phyloP scores from a whole-genome alignment of 2,797 vertebrate genomes.

The Alcedo quadribrachys region DNA sequence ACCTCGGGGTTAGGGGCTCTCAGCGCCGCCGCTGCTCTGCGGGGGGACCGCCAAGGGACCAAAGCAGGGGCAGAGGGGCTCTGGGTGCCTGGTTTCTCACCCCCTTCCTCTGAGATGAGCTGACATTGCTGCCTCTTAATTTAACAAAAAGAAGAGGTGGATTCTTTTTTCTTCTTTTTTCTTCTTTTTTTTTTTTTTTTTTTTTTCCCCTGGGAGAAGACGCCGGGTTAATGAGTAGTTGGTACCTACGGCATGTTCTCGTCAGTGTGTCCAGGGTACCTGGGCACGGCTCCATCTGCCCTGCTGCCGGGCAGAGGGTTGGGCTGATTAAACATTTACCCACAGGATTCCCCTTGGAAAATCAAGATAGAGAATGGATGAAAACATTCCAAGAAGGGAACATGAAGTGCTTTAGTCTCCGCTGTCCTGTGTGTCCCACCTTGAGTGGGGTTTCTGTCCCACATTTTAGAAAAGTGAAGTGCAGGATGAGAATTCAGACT shows the following conservation, averaged over 20 bases:
- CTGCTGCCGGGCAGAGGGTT: neutral
- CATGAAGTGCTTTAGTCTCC: neutral
- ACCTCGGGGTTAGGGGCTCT: neutral
- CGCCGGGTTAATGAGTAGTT: neutral
- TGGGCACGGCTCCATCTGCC: conserved; percentile 3
- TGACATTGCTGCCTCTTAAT: neutral
- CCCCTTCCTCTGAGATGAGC: neutral
- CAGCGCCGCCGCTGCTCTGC: rapidly evolving
- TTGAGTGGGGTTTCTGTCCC: neutral
- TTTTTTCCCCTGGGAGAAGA: neutral
- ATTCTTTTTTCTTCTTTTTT: rapidly evolving
- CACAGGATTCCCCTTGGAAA: neutral
- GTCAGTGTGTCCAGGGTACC: neutral
- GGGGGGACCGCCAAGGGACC: rapidly evolving
- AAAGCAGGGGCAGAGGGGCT: rapidly evolving
- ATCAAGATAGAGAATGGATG: neutral
- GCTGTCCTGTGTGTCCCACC: rapidly evolving
- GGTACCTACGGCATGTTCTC: neutral
- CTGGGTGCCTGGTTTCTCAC: neutral
- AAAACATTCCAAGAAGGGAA: neutral
- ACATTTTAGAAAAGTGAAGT: neutral
- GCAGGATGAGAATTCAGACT: neutral
- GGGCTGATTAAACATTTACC: conserved; percentile 36
- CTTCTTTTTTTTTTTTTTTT: rapidly evolving
- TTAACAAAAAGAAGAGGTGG: neutral